phyloP scores from a whole-genome alignment of 2,888 invertebrate species.

The Hemicrepidius hirtus region DNA sequence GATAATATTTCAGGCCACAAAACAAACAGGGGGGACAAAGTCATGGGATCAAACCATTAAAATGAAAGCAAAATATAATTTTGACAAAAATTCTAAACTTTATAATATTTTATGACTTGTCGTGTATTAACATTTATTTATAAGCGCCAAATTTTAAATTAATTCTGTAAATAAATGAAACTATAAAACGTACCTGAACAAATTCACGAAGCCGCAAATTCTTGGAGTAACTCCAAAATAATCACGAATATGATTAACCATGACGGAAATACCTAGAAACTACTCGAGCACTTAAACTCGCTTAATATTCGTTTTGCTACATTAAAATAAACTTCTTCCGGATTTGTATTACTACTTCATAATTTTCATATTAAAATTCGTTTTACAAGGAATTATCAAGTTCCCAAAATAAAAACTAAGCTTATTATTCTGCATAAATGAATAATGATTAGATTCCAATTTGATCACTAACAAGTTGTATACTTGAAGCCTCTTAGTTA shows the following conservation, averaged over 20 bases:
- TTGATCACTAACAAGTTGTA: neutral
- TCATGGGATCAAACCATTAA: no score
- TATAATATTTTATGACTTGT: no score
- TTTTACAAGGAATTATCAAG: neutral
- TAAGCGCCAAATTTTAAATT: no score
- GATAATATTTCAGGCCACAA: no score
- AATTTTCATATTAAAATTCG: neutral
- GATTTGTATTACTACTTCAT: neutral
- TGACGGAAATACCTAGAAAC: constrained; percentile 12
- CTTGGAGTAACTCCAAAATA: constrained; percentile 43
- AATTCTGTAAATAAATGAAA: no score
- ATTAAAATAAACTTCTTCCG: neutral
- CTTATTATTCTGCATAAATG: constrained; percentile 18
- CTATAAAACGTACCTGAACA: neutral
- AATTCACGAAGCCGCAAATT: neutral
- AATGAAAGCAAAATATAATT: no score
- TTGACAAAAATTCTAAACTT: no score
- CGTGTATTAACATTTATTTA: no score
- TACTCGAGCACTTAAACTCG: neutral
- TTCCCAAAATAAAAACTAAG: neutral
- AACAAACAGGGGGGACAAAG: no score
- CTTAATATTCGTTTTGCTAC: neutral
- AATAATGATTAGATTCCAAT: constrained; percentile 1
- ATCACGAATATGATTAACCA: constrained; percentile 37
- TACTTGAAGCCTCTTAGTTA: constrained; percentile 2